Base-by-base conservation (phyloP, 2,113 vertebrate genomes). In the Zeus faber region DNA sequence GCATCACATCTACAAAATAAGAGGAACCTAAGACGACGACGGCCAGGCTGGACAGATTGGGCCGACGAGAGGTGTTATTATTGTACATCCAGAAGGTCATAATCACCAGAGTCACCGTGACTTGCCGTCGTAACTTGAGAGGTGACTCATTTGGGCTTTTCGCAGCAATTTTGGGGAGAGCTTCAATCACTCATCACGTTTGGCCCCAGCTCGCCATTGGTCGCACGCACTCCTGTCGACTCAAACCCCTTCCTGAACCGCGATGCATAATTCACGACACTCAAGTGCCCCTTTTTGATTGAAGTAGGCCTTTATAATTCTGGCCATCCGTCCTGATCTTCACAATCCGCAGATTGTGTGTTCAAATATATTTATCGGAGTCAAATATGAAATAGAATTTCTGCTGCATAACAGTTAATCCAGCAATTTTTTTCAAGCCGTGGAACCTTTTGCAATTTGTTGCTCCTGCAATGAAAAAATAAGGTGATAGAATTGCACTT, bases 91-190 rank as follows among this genome's bases (percentile, higher is more conserved):
- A 25, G 49, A 17, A 45, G 29, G 29, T 10, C 17, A 18, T 18
- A 39, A 63, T 56, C 25, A 20, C n/a, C n/a, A n/a, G n/a, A n/a
- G n/a, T n/a, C n/a, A n/a, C n/a, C n/a, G n/a, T n/a, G n/a, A 33
- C 47, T 31, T 48, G 9, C 20, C 7, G 20, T 25, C 35, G 29
- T 45, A 25, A 14, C 25, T 27, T 33, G 11, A 22, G 20, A 56
- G 40, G 63, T 59, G 54, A 48, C 33, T 69, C 45, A 22, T 56
- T 49, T 45, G 31, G 11, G 37, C 46, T 21, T 50, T 35, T 33
- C 51, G 49, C n/a, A 24, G 52, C 54, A 66, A 50, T 69, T 75
- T 72, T 52, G 29, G 29, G 10, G 4, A 4, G 31, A 6, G 13
- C 2, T 11, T 5, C 6, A 39, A 48, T 39, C 39, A 22, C 47